Evolutionary conservation across 2,113 vertebrate genomes (phyloP), one percentile per base, ranked within the genome.

Genomic region (Gavialis gangeticus): DNA sequence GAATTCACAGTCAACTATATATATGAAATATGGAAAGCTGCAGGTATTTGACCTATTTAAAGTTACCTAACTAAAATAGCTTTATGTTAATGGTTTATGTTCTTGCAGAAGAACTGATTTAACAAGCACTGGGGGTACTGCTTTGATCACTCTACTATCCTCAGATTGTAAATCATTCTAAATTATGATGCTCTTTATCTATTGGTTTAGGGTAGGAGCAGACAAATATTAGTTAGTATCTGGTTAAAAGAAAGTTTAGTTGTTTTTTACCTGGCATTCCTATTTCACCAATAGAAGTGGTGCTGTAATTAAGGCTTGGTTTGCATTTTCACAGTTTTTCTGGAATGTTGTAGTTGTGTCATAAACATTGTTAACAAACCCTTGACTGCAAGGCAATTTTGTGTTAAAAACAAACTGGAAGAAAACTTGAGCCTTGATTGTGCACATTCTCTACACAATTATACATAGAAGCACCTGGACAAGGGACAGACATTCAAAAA

Each of bases 81-180:
- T n/a, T 73, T 4, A 1, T 59, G 54, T 83, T 84, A 66, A 69
- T 84, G 75, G 82, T 80, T 92, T 75, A 88, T 78, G 14, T 64
- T 82, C 77, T 58, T 60, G 66, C 69, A 71, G 88, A 57, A 88
- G 27, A 91, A 87, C 22, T 17, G 55, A 87, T 91, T 93, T 95
- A 56, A 94, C 80, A 91, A 84, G 91, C 67, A 9, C 3, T 79
- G 59, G 71, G 82, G 75, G 88, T 37, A 79, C 55, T 1, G 6
- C 90, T 90, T 94, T 78, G 81, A 94, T 94, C 22, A 5, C 59
- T 84, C 54, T 80, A 82, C 84, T 84, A 85, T 85, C 85, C 78
- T 75, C 15, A 64, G 85, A 93, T 82, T 92, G 57, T 77, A 93
- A 97, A 90, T 59, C 3, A 17, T 89, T 69, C 59, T 60, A 81